Evolutionary conservation across 2,888 invertebrate genomes (phyloP), one percentile per base, ranked within the genome.

Genomic region (Aradus depressus): DNA sequence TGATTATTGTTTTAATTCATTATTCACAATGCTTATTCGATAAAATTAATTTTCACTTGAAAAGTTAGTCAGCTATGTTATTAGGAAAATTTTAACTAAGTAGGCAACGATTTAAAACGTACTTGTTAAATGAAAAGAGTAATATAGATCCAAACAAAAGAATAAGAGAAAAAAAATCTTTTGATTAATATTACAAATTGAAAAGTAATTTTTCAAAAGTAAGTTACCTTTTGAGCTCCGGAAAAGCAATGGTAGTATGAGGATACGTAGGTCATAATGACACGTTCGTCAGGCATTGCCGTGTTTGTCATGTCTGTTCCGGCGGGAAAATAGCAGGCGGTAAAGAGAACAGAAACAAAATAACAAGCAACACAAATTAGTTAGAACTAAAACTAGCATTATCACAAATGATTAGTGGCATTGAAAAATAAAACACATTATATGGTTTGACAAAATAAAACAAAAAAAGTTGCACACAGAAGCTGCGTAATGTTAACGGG

Each of bases 171-270:
- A 22, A 43, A 19, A 6, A 6, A 14, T 22, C 28, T 25, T 3
- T 26, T 19, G 28, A 43, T n/a, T 31, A 31, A 31, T 31, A 43
- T n/a, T n/a, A n/a, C n/a, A n/a, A n/a, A n/a, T n/a, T n/a, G n/a
- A n/a, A n/a, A n/a, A n/a, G n/a, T n/a, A n/a, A n/a, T n/a, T n/a
- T 50, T 41, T 50, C 42, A 50, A 22, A 18, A 50, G 60, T 62
- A 68, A 71, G 74, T 76, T 77, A 97, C 98, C 96, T 98, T 96
- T 79, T 97, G 93, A 67, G 93, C 93, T 70, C 97, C 97, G 72
- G 95, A 92, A 82, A 99, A 98, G 76, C 95, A 93, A 79, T 99
- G 98, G 80, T 99, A 99, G 79, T 97, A 99, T 63, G 96, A 95
- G 58, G 97, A 98, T 65, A 99, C 96, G 76, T 98, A 99, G 65